These are phyloP conservation scores for Drosophila nigrodunni DNA, from an alignment of 1,140 invertebrate species.

Conservation along the genomic window DNA sequence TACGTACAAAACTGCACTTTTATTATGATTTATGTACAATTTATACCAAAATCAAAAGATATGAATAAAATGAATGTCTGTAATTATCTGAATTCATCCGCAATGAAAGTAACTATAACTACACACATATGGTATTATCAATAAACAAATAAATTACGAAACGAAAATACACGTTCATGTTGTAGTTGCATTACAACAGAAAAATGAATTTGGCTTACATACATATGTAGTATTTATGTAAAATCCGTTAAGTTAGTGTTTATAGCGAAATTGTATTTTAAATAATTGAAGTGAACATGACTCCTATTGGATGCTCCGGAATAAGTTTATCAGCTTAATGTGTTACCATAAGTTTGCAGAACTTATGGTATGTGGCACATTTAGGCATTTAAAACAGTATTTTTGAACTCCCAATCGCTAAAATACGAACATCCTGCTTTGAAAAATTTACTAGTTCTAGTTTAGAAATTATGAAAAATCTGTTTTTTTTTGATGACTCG, in stretches of 20 bases:
- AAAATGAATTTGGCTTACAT: conserved; percentile 62
- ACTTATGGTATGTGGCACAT: too few relatives aligned
- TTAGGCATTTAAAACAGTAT: too few relatives aligned
- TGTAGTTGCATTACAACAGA: conserved; percentile 59
- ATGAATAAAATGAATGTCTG: conserved; percentile 67
- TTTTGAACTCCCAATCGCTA: too few relatives aligned
- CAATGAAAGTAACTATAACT: conserved; percentile 56
- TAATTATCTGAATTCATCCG: conserved; percentile 69
- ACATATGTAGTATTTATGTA: conserved; percentile 65
- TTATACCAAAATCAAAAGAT: conserved; percentile 64
- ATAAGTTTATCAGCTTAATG: too few relatives aligned
- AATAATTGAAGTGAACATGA: conserved; percentile 1
- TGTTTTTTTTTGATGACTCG: too few relatives aligned
- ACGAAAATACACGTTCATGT: conserved; percentile 71
- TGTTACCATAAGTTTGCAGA: too few relatives aligned
- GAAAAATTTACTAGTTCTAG: too few relatives aligned
- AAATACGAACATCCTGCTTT: too few relatives aligned
- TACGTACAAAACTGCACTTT: conserved; percentile 63
- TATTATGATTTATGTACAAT: conserved; percentile 69
- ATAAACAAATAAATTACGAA: conserved; percentile 72
- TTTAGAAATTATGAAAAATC: too few relatives aligned
- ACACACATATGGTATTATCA: conserved; percentile 58
- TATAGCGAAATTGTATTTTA: conserved; percentile 50
- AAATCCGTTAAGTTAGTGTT: conserved; percentile 60
- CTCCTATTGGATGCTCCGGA: too few relatives aligned